Percentiles rank a stretch among this genome's conserved stretches.
Evolutionary conservation across 2,797 vertebrate genomes (phyloP).

Genomic region (Monodelphis domestica): DNA sequence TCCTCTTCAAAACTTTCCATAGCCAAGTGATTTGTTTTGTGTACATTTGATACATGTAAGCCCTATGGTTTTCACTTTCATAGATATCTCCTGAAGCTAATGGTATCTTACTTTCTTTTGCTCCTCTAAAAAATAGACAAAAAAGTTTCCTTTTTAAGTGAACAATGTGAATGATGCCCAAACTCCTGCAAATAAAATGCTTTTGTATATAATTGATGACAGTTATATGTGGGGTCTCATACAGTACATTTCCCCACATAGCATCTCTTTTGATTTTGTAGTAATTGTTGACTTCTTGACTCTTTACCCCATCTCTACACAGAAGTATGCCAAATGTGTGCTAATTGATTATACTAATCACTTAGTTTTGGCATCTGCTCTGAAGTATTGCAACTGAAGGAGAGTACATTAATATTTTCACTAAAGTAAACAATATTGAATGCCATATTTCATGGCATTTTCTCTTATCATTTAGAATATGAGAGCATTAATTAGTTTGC

Average conservation of each 20-base stretch:
- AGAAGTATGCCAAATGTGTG: not conserved
- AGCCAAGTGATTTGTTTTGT: conserved; percentile 2
- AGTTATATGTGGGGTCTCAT: not conserved
- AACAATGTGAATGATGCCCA: not conserved
- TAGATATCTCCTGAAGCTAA: not conserved
- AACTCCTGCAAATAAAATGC: not conserved
- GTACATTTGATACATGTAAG: not conserved
- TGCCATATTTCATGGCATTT: not conserved
- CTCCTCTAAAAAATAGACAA: conserved; percentile 38
- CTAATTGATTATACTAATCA: conserved; percentile 6
- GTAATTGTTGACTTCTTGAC: conserved; percentile 14
- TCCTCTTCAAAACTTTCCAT: conserved; percentile 33
- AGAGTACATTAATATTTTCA: not conserved
- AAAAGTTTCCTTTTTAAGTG: conserved; percentile 31
- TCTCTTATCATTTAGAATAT: not conserved
- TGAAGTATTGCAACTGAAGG: conserved; percentile 15
- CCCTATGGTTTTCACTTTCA: not conserved
- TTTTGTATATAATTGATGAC: conserved; percentile 41
- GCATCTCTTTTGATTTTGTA: not conserved
- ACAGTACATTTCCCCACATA: not conserved
- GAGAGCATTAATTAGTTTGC: not conserved
- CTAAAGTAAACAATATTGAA: not conserved
- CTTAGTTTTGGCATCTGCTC: not conserved
- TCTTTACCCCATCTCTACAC: conserved; percentile 45
- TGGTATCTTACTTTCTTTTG: conserved; percentile 17